Conservation (phyloP, 2,113 vertebrate species). For the Scomber japonicus region DNA sequence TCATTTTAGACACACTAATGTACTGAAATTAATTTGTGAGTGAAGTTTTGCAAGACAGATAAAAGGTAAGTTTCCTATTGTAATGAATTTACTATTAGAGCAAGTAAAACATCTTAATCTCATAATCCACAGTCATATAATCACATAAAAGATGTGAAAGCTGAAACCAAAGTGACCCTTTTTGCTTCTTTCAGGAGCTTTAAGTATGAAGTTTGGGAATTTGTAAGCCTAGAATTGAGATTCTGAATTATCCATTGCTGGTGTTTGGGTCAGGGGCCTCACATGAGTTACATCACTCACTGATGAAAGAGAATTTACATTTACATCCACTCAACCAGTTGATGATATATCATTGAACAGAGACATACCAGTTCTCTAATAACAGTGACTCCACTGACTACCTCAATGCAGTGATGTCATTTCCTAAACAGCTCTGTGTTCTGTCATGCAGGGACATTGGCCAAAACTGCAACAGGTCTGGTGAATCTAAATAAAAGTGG, state of each 20-base stretch:
- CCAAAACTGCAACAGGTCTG: constrained; percentile 26
- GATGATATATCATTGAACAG: constrained; percentile 23
- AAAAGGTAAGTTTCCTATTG: too few species aligned
- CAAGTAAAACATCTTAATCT: too few species aligned
- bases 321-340: neutral
- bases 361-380: constrained; percentile 41
- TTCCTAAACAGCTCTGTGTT: constrained; percentile 50
- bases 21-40: neutral
- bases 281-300: neutral
- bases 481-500: constrained; percentile 51
- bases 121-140: too few species aligned
- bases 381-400: constrained; percentile 47
- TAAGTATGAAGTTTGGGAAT: neutral
- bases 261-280: neutral
- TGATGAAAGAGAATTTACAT: constrained; percentile 7
- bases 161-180: neutral
- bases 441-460: constrained; percentile 19
- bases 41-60: too few species aligned
- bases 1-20: neutral
- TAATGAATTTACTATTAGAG: too few species aligned
- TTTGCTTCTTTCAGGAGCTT: neutral
- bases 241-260: neutral
- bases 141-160: too few species aligned
- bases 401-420: constrained; percentile 52
- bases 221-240: neutral